phyloP scores from a whole-genome alignment of 2,113 vertebrate genomes.

The Eretmodus cyanostictus region DNA sequence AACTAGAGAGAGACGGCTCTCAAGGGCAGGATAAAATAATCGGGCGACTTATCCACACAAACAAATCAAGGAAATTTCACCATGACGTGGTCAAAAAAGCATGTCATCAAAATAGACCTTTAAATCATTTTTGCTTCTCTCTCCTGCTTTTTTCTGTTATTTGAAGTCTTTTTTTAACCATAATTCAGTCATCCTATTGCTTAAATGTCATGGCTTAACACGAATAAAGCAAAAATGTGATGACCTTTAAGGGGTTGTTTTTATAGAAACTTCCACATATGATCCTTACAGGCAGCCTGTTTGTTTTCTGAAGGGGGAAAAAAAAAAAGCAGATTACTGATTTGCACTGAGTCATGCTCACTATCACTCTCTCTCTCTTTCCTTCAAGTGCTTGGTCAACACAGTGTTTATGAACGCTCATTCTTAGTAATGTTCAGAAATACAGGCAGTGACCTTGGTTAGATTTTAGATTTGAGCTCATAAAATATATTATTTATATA shows the following conservation, averaged over 20 bases:
- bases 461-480: not conserved
- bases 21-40: not conserved
- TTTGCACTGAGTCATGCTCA: not conserved
- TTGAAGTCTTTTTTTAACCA: not conserved
- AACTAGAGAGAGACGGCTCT: not conserved
- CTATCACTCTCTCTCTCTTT: not conserved
- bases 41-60: not conserved
- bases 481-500: not conserved
- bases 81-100: not conserved
- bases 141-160: not conserved
- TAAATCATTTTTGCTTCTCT: not conserved
- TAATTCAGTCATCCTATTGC: slow-evolving; percentile 4
- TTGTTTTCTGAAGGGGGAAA: not conserved
- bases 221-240: slow-evolving; percentile 12
- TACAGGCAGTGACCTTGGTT: not conserved
- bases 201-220: slow-evolving; percentile 26
- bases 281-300: not conserved
- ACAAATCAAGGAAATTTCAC: not conserved
- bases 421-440: not conserved
- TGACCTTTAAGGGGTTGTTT: slow-evolving; percentile 44
- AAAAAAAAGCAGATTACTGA: not conserved
- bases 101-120: not conserved
- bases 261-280: slow-evolving; percentile 5
- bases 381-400: not conserved
- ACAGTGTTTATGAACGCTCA: not conserved